A percentile compares a stretch with the other conserved stretches of the same genome.
phyloP scores from a whole-genome alignment of 2,797 vertebrate species.

The Takifugu ocellatus region DNA sequence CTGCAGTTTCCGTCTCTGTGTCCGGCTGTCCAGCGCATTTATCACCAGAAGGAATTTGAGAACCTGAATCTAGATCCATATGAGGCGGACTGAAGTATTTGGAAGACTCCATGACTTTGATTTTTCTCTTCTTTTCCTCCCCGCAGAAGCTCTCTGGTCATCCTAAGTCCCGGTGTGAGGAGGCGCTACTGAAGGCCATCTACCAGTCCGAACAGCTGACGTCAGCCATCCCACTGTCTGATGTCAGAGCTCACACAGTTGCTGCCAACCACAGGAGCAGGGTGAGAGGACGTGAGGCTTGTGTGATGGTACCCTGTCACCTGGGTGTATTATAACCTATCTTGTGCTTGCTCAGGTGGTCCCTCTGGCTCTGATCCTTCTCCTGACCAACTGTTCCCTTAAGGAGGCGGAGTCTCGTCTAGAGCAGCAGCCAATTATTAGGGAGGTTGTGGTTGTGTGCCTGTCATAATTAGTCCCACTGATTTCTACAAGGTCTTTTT shows the following conservation, averaged over 20 bases:
- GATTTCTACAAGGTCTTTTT: too few species aligned
- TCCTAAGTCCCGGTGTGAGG: conserved; percentile 56
- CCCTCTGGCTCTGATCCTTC: conserved; percentile 71
- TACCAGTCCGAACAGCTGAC: conserved; percentile 64
- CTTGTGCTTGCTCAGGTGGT: conserved; percentile 65
- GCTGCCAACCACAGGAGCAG: conserved; percentile 53
- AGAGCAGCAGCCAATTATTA: conserved; percentile 58
- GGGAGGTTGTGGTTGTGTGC: conserved; percentile 68
- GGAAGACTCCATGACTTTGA: too few species aligned
- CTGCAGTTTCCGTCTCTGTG: too few species aligned
- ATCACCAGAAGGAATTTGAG: too few species aligned
- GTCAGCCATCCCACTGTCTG: conserved; percentile 46
- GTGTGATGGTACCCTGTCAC: not conserved
- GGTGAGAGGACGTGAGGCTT: conserved; percentile 40
- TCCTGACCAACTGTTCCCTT: conserved; percentile 65
- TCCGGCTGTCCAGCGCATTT: too few species aligned
- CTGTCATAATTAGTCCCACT: conserved; percentile 27
- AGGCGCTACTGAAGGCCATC: conserved; percentile 70
- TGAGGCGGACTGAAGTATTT: not conserved
- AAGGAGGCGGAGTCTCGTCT: conserved; percentile 62
- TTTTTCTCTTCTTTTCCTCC: not conserved
- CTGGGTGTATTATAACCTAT: not conserved
- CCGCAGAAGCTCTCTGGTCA: conserved; percentile 64
- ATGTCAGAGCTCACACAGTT: conserved; percentile 55
- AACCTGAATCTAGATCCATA: not conserved